phyloP scores from a whole-genome alignment of 2,113 vertebrate species.

The Anhinga rufa region DNA sequence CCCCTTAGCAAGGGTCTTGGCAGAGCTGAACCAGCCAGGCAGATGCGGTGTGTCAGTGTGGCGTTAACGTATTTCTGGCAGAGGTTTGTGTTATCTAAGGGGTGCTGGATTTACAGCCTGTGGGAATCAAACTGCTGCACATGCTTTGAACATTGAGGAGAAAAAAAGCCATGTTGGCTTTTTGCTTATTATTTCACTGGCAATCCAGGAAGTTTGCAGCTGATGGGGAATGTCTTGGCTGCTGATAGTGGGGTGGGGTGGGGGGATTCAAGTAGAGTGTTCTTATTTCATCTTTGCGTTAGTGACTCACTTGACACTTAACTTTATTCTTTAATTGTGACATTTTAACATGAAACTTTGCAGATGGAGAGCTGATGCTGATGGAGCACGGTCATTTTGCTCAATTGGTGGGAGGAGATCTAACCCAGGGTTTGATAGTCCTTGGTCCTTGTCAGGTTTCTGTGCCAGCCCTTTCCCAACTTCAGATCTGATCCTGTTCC shows the following conservation, averaged over 20 bases:
- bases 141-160: background rate
- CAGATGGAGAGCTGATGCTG: background rate
- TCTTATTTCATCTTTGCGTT: conserved; percentile 2
- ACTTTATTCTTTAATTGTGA: background rate
- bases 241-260: background rate
- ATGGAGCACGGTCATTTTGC: background rate
- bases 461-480: background rate
- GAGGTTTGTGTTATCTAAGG: background rate
- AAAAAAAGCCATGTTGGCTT: background rate
- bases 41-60: background rate
- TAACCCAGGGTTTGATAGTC: background rate
- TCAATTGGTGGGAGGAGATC: background rate
- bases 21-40: background rate
- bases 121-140: background rate
- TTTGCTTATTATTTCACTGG: background rate
- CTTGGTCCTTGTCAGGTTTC: background rate
- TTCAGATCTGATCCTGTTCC: background rate
- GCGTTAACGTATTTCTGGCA: background rate
- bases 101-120: background rate
- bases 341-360: background rate
- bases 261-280: background rate
- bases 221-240: conserved; percentile 32
- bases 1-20: background rate
- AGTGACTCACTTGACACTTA: conserved; percentile 27
- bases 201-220: background rate